phyloP scores from a whole-genome alignment of 2,888 invertebrate species.

The Notocelia uddmanniana region DNA sequence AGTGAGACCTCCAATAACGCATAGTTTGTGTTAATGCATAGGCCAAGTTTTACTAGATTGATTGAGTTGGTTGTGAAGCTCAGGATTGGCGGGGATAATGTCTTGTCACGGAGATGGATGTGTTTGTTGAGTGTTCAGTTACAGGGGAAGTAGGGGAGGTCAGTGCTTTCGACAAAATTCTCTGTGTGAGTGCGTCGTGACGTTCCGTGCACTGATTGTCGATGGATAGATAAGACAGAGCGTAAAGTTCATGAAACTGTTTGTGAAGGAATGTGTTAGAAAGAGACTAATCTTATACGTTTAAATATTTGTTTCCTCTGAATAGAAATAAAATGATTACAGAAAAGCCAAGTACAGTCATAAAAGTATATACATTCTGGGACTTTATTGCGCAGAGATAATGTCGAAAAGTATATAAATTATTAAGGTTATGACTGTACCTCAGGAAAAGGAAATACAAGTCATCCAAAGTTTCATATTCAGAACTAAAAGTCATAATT shows the following conservation, averaged over 20 bases:
- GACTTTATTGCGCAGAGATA: too few relatives aligned
- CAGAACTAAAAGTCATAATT: too few relatives aligned
- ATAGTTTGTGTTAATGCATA: neutral
- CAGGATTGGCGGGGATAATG: conserved; percentile 6
- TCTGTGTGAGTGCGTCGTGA: neutral
- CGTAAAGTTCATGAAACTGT: neutral
- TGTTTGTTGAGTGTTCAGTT: conserved; percentile 34
- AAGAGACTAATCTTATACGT: neutral
- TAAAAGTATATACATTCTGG: too few relatives aligned
- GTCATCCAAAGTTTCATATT: too few relatives aligned
- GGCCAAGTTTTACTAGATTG: neutral
- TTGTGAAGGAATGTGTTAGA: neutral
- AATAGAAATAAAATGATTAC: too few relatives aligned
- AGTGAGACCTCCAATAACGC: neutral
- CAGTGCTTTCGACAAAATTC: neutral
- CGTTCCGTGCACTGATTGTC: neutral
- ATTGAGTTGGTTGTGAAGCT: neutral
- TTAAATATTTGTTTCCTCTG: too few relatives aligned
- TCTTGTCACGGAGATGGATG: conserved; percentile 34
- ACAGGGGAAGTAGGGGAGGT: neutral
- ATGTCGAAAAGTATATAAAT: too few relatives aligned
- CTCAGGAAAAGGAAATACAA: too few relatives aligned
- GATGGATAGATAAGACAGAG: neutral
- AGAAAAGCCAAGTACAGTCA: too few relatives aligned
- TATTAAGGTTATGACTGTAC: too few relatives aligned